Conservation (phyloP, 2,113 vertebrate genomes). For the Myotis lucifugus region DNA sequence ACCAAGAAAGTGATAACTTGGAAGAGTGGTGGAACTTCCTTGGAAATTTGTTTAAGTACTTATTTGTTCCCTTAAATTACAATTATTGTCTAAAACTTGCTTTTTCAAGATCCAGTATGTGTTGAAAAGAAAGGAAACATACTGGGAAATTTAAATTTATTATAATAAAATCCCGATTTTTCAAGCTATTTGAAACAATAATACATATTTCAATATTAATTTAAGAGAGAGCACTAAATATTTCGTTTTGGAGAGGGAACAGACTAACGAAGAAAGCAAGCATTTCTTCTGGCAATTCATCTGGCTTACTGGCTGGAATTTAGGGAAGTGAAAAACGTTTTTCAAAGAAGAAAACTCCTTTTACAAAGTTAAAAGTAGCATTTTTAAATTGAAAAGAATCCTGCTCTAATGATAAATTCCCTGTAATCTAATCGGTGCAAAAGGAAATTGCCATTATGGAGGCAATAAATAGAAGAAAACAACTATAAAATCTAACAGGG, state of each 20-base stretch:
- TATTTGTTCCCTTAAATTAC: constrained; percentile 1
- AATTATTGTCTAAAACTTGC: background rate
- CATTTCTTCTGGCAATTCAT: constrained; percentile 10
- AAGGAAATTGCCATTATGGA: background rate
- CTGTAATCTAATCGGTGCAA: background rate
- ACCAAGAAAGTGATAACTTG: background rate
- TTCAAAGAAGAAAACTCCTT: background rate
- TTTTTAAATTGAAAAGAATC: background rate
- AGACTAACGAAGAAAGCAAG: background rate
- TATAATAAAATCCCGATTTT: background rate
- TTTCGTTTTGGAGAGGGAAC: background rate
- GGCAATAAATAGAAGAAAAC: background rate
- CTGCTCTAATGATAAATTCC: background rate
- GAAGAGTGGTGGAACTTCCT: background rate
- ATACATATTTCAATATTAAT: background rate
- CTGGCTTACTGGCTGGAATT: background rate
- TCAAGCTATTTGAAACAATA: constrained; percentile 16
- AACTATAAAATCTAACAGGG: background rate
- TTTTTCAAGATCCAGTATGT: background rate
- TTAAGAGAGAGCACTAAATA: background rate
- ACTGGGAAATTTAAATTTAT: background rate
- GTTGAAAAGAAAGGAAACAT: background rate
- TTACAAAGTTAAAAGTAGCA: constrained; percentile 13
- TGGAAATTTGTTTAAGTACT: constrained; percentile 48
- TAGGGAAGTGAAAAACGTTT: background rate